phyloP scores from a whole-genome alignment of 2,113 vertebrate genomes.

The Phrynosoma blainvillii region DNA sequence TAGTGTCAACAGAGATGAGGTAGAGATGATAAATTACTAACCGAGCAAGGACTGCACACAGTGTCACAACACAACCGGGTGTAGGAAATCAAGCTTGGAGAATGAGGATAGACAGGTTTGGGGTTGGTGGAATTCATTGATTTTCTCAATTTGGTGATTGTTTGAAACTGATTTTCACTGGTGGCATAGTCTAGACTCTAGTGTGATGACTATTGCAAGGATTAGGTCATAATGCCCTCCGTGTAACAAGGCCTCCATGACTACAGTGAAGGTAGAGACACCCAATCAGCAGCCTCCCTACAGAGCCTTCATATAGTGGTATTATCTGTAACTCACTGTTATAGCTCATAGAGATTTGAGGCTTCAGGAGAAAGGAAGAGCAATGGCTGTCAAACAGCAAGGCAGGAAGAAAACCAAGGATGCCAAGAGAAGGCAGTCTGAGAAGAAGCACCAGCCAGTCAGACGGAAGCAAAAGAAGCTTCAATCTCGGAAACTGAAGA shows the following conservation, averaged over 20 bases:
- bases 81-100: background rate
- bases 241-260: constrained; percentile 12
- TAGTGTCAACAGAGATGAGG: too few relatives aligned
- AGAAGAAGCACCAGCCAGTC: background rate
- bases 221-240: background rate
- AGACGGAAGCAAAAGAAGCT: background rate
- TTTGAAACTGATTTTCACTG: background rate
- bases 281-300: constrained; percentile 1
- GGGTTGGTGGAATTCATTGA: background rate
- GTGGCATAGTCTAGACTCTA: background rate
- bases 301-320: background rate
- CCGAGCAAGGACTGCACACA: background rate
- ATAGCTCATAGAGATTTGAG: background rate
- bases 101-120: background rate
- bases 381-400: constrained; percentile 23
- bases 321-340: background rate
- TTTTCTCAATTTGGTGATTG: background rate
- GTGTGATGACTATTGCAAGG: background rate
- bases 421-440: background rate
- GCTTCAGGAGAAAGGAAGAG: constrained; percentile 1
- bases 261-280: background rate
- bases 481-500: background rate
- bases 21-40: background rate
- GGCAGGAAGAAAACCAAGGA: constrained; percentile 14
- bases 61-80: background rate